Base-by-base conservation (phyloP, 35 echinoderm and acorn worm species). In the Ptychodera flava region DNA sequence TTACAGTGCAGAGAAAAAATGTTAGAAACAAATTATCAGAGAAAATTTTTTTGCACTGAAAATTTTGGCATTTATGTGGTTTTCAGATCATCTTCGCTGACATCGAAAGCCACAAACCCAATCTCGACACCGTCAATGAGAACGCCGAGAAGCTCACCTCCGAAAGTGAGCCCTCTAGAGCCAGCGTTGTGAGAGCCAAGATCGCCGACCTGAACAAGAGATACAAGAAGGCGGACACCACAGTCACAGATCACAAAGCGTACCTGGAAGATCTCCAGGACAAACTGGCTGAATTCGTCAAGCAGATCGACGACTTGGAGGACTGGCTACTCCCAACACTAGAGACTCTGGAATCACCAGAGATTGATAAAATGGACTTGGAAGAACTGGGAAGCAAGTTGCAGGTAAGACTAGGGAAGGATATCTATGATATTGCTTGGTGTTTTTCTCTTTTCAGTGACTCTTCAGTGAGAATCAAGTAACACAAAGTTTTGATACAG, bases 271-370 rank as follows among this genome's bases (percentile, higher is more conserved):
- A 84, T 28, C 89, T 97, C 29, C 82, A 79, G 0, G 90, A 94
- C 35, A 87, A 89, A 36, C 33, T 99, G 34, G 90, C 89, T 28
- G 93, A 90, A 33, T 97, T 97, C 86, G 92, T 92, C 81, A 90
- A 92, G 32, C 90, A 99, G 84, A 90, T 94, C 10, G 96, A 99
- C 33, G 38, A 91, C 1, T 83, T 99, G 87, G 93, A 99, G 78
- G 96, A 99, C 86, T 94, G 93, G 93, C 35, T 99, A 78, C 35
- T 94, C 33, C 96, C 92, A 33, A 87, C 93, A 28, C 85, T 99
- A 35, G 96, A 99, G 83, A 35, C 81, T 16, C 79, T 99, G 37
- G 92, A 99, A 83, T 87, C 87, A 0, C 36, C 84, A 36, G 91
- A 94, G 28, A 81, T 92, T 6, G 82, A 76, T 28, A 86, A 85